Evolutionary conservation across 2,797 vertebrate genomes (phyloP).

Genomic region (Sebastiscus albofasciatus): DNA sequence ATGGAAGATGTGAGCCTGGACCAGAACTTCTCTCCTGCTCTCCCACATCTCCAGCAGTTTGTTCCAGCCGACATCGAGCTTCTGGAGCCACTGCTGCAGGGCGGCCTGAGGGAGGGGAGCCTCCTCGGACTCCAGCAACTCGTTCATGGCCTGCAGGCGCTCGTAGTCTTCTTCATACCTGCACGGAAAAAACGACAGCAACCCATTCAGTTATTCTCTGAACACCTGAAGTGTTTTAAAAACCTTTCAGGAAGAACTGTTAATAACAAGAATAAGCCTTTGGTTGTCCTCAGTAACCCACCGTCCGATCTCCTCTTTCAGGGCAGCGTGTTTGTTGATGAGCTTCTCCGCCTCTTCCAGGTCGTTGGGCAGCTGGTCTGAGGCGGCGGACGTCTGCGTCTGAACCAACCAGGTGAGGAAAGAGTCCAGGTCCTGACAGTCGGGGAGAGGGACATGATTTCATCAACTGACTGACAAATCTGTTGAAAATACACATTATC

Average conservation of each 20-base stretch:
- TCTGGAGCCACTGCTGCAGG: slow-evolving; percentile 94
- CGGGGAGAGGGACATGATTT: background rate
- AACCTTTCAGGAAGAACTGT: too few relatives aligned
- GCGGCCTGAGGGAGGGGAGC: slow-evolving; percentile 87
- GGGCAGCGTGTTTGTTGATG: slow-evolving; percentile 88
- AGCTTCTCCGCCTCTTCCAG: slow-evolving; percentile 88
- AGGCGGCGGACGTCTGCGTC: slow-evolving; percentile 87
- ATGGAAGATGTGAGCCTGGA: slow-evolving; percentile 93
- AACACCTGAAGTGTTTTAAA: background rate
- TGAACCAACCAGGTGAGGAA: slow-evolving; percentile 95
- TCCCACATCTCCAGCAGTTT: slow-evolving; percentile 96
- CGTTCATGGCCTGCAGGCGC: slow-evolving; percentile 91
- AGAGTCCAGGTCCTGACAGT: slow-evolving; percentile 89
- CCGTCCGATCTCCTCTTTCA: slow-evolving; percentile 94
- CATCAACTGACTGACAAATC: background rate
- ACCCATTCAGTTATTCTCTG: background rate
- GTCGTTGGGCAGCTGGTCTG: slow-evolving; percentile 85
- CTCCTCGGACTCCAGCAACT: slow-evolving; percentile 90
- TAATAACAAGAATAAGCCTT: background rate
- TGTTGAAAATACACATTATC: background rate
- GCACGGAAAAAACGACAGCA: background rate
- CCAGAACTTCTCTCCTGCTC: slow-evolving; percentile 87
- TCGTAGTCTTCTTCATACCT: slow-evolving; percentile 92
- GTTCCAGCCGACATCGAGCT: slow-evolving; percentile 94
- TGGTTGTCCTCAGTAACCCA: slow-evolving; percentile 9